Conservation (phyloP, 2,113 vertebrate species). For the Aspiorhynchus laticeps region DNA sequence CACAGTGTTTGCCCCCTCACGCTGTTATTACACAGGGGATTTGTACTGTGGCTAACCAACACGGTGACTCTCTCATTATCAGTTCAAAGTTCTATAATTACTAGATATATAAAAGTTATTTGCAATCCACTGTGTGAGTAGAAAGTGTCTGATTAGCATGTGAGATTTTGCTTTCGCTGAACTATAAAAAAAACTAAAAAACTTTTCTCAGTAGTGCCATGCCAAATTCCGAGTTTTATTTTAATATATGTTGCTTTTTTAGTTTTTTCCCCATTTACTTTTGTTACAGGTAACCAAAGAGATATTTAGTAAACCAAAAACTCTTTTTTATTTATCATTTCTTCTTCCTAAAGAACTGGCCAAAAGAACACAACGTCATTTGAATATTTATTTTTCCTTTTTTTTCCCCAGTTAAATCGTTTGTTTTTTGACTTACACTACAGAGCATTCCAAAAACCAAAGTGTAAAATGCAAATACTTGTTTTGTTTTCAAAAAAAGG, state of each 20-base stretch:
- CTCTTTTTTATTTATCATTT: conserved; percentile 59
- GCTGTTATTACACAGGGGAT: conserved; percentile 69
- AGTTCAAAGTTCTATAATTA: conserved; percentile 73
- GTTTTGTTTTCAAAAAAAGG: background rate
- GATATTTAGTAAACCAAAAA: conserved; percentile 80
- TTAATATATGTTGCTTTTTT: conserved; percentile 58
- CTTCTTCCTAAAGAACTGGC: conserved; percentile 70
- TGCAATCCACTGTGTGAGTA: conserved; percentile 78
- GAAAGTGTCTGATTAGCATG: conserved; percentile 73
- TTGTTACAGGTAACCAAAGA: conserved; percentile 87
- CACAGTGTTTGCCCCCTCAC: conserved; percentile 73
- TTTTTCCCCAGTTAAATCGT: conserved; percentile 62
- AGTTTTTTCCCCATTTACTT: conserved; percentile 73
- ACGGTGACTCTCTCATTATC: conserved; percentile 73
- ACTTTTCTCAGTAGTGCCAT: conserved; percentile 74
- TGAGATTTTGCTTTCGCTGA: conserved; percentile 66
- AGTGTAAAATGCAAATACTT: conserved; percentile 67
- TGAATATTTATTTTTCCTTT: conserved; percentile 60
- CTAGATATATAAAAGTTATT: conserved; percentile 73
- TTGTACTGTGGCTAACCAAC: conserved; percentile 75
- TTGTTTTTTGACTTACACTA: conserved; percentile 67
- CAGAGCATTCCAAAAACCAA: conserved; percentile 82
- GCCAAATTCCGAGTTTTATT: conserved; percentile 71
- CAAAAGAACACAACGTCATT: conserved; percentile 69
- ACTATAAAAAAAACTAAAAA: conserved; percentile 56